Percentiles rank a stretch among this genome's conserved stretches.
Conservation (phyloP, 2,797 vertebrate species). For the Tapera naevia region DNA sequence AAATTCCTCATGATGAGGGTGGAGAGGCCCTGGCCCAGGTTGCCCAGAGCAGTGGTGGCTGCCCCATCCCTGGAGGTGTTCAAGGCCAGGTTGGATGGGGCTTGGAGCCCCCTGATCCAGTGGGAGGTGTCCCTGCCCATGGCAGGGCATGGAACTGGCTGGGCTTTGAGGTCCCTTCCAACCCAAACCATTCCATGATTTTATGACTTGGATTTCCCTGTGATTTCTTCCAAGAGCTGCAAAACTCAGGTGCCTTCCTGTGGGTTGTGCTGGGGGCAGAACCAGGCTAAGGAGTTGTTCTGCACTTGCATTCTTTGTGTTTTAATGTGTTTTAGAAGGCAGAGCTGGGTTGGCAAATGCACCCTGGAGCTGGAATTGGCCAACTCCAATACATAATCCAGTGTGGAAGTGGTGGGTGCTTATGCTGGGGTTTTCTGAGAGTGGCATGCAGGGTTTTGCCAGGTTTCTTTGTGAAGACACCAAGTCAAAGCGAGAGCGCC, state of each 20-base stretch:
- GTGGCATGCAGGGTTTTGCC: neutral
- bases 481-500: neutral
- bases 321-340: neutral
- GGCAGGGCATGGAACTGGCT: too few relatives aligned
- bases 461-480: neutral
- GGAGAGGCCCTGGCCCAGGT: too few relatives aligned
- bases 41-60: too few relatives aligned
- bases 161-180: too few relatives aligned
- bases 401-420: neutral
- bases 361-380: neutral
- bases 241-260: neutral
- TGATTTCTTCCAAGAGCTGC: neutral
- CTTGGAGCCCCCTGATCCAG: too few relatives aligned
- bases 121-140: too few relatives aligned
- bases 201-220: neutral
- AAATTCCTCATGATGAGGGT: too few relatives aligned
- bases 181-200: too few relatives aligned
- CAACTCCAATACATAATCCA: accelerated
- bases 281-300: neutral
- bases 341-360: neutral
- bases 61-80: too few relatives aligned
- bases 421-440: neutral
- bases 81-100: too few relatives aligned
- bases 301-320: accelerated
- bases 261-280: accelerated